Conservation (phyloP, 1,140 invertebrate genomes). For the Drosophila sulfurigaster region DNA sequence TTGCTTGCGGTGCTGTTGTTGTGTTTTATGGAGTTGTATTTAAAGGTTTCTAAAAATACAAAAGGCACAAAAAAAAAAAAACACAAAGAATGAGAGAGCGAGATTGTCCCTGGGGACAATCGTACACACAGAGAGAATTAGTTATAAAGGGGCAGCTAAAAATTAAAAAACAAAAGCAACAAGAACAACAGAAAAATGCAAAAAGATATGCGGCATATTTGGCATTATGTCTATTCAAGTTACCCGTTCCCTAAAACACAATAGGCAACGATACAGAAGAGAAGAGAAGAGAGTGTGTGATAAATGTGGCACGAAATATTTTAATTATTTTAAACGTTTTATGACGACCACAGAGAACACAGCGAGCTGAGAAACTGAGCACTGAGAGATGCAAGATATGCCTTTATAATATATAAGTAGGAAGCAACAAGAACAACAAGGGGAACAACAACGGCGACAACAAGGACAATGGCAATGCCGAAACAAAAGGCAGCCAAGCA, state of each 20-base stretch:
- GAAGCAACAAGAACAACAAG: slow-evolving; percentile 38
- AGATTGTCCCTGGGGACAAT: slow-evolving; percentile 45
- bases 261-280: not conserved
- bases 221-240: slow-evolving; percentile 55
- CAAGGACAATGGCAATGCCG: slow-evolving; percentile 66
- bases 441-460: slow-evolving; percentile 63
- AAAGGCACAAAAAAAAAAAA: slow-evolving; percentile 58
- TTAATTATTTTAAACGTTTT: slow-evolving; percentile 85
- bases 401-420: slow-evolving; percentile 47
- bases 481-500: slow-evolving; percentile 70
- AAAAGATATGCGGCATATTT: slow-evolving; percentile 77
- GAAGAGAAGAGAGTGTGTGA: slow-evolving; percentile 52
- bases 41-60: slow-evolving; percentile 81
- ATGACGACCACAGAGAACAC: slow-evolving; percentile 64
- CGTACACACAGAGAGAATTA: slow-evolving; percentile 63
- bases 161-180: slow-evolving; percentile 29
- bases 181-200: slow-evolving; percentile 33
- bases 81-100: slow-evolving; percentile 20
- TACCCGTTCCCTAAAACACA: slow-evolving; percentile 10
- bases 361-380: slow-evolving; percentile 5
- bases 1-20: slow-evolving; percentile 67
- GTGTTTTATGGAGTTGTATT: slow-evolving; percentile 59
- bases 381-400: slow-evolving; percentile 62
- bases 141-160: slow-evolving; percentile 64
- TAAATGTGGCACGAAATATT: slow-evolving; percentile 84